Conservation (phyloP, 2,113 vertebrate species). For the Philantomba maxwellii region DNA sequence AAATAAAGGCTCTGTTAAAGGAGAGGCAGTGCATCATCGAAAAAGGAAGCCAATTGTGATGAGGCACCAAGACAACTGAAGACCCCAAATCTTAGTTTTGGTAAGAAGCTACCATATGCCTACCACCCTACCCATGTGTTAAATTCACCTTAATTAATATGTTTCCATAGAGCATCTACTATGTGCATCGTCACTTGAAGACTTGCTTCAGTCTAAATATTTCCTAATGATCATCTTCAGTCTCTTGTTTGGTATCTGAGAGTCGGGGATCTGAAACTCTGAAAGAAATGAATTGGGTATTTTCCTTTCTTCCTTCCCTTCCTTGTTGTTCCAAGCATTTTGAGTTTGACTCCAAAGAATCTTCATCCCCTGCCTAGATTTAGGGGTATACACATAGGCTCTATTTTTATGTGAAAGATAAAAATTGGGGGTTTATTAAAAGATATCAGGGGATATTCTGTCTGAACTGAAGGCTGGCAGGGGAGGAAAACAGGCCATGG, state of each 20-base stretch:
- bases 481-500: background rate
- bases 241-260: background rate
- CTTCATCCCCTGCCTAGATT: background rate
- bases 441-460: background rate
- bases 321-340: background rate
- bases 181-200: background rate
- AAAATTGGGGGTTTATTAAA: background rate
- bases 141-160: background rate
- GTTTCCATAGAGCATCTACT: background rate
- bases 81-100: background rate
- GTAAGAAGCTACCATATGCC: background rate
- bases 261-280: background rate
- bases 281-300: background rate
- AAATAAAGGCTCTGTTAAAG: slow-evolving; percentile 11
- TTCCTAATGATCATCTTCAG: background rate
- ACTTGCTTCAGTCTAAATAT: background rate
- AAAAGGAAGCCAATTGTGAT: slow-evolving; percentile 12
- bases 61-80: background rate
- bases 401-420: background rate
- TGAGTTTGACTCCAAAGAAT: background rate
- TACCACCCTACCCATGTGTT: background rate
- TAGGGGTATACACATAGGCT: background rate
- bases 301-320: background rate
- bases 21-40: background rate
- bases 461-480: background rate